phyloP scores from a whole-genome alignment of 2,113 vertebrate genomes.

The Strigops habroptila region DNA sequence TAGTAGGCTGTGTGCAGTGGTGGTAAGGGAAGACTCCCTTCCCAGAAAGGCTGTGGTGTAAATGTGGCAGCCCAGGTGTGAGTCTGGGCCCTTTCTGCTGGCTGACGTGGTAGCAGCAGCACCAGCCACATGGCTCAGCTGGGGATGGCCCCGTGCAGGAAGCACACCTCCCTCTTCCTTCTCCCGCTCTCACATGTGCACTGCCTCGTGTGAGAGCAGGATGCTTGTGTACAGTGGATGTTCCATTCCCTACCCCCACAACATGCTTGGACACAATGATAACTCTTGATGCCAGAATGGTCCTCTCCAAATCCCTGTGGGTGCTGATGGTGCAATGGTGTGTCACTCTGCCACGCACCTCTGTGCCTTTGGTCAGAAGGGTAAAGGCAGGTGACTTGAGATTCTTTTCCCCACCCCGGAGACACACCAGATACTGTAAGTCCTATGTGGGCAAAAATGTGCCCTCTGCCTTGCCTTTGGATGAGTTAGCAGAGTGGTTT shows the following conservation, averaged over 20 bases:
- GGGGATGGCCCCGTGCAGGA: background rate
- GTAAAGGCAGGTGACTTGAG: background rate
- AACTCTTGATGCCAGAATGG: background rate
- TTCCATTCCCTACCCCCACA: background rate
- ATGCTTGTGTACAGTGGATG: background rate
- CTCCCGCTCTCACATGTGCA: background rate
- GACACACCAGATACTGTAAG: background rate
- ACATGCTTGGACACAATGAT: rapidly evolving
- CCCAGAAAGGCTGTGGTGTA: background rate
- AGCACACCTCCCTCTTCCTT: background rate
- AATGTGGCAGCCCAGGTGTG: background rate
- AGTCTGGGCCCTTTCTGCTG: background rate
- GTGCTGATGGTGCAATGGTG: background rate
- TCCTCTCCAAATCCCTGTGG: background rate
- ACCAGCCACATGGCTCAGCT: background rate
- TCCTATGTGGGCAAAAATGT: background rate
- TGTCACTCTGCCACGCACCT: background rate
- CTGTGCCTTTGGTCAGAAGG: rapidly evolving
- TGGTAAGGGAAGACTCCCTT: background rate
- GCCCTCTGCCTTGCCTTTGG: background rate
- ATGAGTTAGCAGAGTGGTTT: background rate
- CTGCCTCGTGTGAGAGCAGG: background rate
- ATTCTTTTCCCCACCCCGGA: background rate
- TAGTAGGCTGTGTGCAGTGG: background rate
- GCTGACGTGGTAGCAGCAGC: background rate